A percentile compares a stretch with the other conserved stretches of the same genome.
phyloP scores from a whole-genome alignment of 1,140 invertebrate species.

The Heterodera carotae region DNA sequence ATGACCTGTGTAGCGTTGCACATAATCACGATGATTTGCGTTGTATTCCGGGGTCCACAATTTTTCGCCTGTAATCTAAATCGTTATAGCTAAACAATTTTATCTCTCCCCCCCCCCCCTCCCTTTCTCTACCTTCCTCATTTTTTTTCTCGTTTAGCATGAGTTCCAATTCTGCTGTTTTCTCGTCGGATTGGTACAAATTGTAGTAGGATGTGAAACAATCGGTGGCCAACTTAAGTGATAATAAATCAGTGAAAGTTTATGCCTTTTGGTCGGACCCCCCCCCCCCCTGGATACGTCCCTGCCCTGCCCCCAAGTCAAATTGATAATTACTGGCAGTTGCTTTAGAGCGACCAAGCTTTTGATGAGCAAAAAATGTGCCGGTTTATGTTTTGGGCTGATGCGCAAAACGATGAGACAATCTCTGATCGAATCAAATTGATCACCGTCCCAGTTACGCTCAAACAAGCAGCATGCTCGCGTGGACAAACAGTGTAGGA shows the following conservation, averaged over 20 bases:
- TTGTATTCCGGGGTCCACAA: slow-evolving; percentile 24
- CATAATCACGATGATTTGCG: slow-evolving; percentile 25
- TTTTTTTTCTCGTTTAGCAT: slow-evolving; percentile 5
- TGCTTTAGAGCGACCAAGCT: slow-evolving; percentile 29
- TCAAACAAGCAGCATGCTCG: slow-evolving; percentile 28
- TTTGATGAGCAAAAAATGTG: slow-evolving; percentile 23
- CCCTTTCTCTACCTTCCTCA: slow-evolving; percentile 10
- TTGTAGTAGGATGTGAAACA: slow-evolving; percentile 11
- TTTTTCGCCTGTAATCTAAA: slow-evolving; percentile 14
- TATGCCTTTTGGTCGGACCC: neutral
- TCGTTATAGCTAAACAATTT: no score
- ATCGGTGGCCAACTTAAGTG: slow-evolving; percentile 23
- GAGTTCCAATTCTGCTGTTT: slow-evolving; percentile 9
- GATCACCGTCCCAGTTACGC: slow-evolving; percentile 33
- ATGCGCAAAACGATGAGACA: slow-evolving; percentile 11
- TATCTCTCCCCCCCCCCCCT: no score
- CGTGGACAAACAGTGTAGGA: slow-evolving; percentile 10
- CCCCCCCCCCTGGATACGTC: no score
- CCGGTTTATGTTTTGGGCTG: slow-evolving; percentile 14
- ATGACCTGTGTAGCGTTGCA: slow-evolving; percentile 29
- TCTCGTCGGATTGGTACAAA: slow-evolving; percentile 16
- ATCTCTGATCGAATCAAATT: slow-evolving; percentile 30
- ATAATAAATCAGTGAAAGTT: neutral
- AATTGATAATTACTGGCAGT: neutral
- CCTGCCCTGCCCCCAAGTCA: no score